phyloP scores from a whole-genome alignment of 2,113 vertebrate species.

The Chaetodon auriga region DNA sequence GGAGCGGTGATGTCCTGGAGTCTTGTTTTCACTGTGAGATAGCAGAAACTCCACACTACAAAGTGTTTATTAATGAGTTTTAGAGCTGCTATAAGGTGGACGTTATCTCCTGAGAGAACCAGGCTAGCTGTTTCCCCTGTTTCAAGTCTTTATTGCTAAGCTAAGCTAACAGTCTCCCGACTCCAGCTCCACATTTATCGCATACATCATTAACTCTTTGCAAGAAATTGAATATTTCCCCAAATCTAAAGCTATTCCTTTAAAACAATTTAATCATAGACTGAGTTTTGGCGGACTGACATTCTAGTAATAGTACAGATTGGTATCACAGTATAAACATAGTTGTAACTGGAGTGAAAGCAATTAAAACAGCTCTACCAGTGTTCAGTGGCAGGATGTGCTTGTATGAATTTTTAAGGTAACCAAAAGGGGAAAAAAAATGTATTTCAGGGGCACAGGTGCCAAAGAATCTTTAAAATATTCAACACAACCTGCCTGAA shows the following conservation, averaged over 20 bases:
- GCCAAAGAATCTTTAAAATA: constrained; percentile 1
- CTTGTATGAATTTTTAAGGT: background rate
- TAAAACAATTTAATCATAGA: background rate
- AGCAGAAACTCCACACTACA: no score
- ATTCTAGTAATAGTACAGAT: background rate
- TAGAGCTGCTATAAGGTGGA: no score
- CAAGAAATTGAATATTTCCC: background rate
- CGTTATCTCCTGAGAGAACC: no score
- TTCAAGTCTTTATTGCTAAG: no score
- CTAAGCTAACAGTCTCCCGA: no score
- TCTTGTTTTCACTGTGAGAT: no score
- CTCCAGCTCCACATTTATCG: background rate
- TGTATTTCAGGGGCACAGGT: background rate
- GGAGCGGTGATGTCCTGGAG: no score
- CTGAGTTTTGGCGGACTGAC: background rate
- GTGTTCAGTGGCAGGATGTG: background rate
- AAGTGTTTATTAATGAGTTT: no score
- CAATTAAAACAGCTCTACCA: background rate
- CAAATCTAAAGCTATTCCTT: background rate
- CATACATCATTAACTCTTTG: background rate
- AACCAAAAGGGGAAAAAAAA: background rate
- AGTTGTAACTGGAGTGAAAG: background rate
- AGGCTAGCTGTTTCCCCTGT: no score
- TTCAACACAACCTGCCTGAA: background rate
- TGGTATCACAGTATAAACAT: background rate